These are phyloP conservation scores for Silurus lanzhouensis DNA, from an alignment of 2,797 vertebrate genomes.

Conservation along the genomic window DNA sequence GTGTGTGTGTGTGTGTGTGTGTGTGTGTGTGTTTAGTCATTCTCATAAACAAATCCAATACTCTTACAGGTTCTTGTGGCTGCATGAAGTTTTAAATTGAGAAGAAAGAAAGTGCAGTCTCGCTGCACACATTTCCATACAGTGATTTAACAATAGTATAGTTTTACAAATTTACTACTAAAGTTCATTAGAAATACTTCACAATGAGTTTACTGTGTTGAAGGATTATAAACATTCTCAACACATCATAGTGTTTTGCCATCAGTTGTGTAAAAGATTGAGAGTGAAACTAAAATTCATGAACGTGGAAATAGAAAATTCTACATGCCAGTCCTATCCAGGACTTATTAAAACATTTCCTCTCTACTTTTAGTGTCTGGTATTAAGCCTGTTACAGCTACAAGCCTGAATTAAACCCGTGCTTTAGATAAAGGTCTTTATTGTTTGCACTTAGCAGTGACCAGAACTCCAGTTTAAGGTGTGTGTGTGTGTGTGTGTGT, in stretches of 20 bases:
- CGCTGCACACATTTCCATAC: not conserved
- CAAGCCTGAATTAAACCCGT: not conserved
- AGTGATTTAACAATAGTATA: not conserved
- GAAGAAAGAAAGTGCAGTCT: too few species aligned
- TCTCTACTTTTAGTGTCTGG: not conserved
- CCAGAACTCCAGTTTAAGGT: not conserved
- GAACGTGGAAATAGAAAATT: not conserved
- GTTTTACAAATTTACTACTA: too few species aligned
- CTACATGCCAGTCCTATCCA: not conserved
- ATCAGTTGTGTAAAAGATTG: not conserved
- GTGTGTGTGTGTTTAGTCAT: too few species aligned
- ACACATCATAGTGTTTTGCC: not conserved
- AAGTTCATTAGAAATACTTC: not conserved
- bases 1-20: not conserved
- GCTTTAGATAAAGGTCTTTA: not conserved
- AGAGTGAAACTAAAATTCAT: not conserved
- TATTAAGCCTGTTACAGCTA: not conserved
- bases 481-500: not conserved
- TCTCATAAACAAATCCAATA: too few species aligned
- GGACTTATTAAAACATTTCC: not conserved
- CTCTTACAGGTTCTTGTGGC: too few species aligned
- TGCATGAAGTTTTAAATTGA: too few species aligned
- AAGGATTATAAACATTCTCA: not conserved
- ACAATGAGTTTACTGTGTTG: not conserved
- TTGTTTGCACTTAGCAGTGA: not conserved